Base-by-base conservation (phyloP, 1,140 invertebrate genomes). In the Dinothrombium tinctorium region DNA sequence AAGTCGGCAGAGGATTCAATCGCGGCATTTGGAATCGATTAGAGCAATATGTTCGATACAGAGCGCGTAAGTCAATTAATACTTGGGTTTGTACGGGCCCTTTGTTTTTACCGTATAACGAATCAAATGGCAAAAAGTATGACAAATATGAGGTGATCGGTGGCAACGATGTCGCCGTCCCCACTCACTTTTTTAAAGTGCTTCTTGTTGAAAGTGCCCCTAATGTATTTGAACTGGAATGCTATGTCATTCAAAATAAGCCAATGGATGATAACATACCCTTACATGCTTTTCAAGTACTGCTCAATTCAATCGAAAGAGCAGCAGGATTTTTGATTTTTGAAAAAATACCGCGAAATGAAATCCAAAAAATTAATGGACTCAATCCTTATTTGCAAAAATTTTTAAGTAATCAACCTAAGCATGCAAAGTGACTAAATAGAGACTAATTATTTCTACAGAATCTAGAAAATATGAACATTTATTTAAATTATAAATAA, bases 121-220 rank as follows among this genome's bases (percentile, higher is more conserved):
- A 17, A n/a, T 4, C 21, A 26, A 76, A 95, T 65, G 89, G 86
- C 8, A 92, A 89, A 58, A 69, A 67, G 19, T 95, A 94, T 57
- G 72, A 96, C 0, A 76, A 74, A 52, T 98, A 96, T 61, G 75
- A 95, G 69, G 89, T 98, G 0, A 81, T 98, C 46, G 92, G 90
- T 0, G 55, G 67, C 1, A 94, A 89, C 59, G 69, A 83, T 46
- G 89, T 99, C 4, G 81, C 90, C 2, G 92, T 99, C 2, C 92
- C 92, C 1, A 98, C 92, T 0, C 92, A 98, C 60, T 98, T 96
- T 63, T 98, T 86, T 61, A 98, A 99, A 68, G 68, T 87, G 2
- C 60, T 89, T 24, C 74, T 90, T 0, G 64, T 68, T 8, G 82
- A 90, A 62, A 69, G 67, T 0, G 25, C 59, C 0, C 68, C 74